Percentiles rank a stretch among this genome's conserved stretches.
phyloP scores from a whole-genome alignment of 2,888 invertebrate species.

The Patella pellucida region DNA sequence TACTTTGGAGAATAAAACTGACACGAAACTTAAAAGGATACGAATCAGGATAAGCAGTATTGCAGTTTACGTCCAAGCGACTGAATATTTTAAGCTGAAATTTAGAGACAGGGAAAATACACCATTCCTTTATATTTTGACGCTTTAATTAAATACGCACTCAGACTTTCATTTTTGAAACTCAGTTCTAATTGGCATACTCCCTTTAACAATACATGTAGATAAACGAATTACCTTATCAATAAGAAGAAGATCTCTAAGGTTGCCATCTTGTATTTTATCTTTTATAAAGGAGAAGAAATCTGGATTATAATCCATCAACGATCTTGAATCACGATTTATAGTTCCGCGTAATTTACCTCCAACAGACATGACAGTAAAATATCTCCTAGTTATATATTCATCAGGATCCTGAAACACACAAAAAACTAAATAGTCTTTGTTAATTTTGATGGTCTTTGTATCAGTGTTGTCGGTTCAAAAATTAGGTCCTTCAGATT shows the following conservation, averaged over 20 bases:
- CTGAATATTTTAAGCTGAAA: no score
- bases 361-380: slow-evolving; percentile 34
- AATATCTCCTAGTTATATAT: slow-evolving; percentile 46
- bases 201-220: no score
- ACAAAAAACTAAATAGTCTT: background rate
- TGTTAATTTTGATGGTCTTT: background rate
- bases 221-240: slow-evolving; percentile 45
- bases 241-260: slow-evolving; percentile 44
- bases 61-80: no score
- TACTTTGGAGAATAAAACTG: no score
- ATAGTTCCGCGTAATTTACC: slow-evolving; percentile 43
- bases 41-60: no score
- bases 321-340: slow-evolving; percentile 35
- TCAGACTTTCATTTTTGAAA: no score
- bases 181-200: no score
- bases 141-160: no score
- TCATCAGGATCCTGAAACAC: slow-evolving; percentile 32
- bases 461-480: background rate
- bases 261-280: slow-evolving; percentile 23
- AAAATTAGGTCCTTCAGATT: background rate
- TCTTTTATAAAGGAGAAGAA: slow-evolving; percentile 41
- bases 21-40: no score
- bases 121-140: no score
- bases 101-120: no score
- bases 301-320: slow-evolving; percentile 44